Evolutionary conservation across 37 sponge, comb jelly and placozoan genomes (phyloP).

Genomic region (Diacarnus erythraeanus): DNA sequence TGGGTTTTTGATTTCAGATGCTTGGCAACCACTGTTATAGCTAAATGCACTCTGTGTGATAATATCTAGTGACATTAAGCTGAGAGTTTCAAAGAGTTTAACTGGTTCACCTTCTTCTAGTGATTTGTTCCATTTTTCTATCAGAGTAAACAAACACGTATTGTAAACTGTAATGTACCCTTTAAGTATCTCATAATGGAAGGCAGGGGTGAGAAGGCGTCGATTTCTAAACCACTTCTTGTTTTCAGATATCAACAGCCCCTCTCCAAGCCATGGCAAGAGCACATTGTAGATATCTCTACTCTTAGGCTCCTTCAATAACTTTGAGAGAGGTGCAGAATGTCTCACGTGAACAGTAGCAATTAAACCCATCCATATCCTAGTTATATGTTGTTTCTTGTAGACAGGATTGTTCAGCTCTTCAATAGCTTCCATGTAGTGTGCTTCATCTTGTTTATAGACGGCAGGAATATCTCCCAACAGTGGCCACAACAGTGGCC

Average conservation of each 20-base stretch:
- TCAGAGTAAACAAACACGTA: constrained; percentile 15
- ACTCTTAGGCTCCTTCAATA: constrained; percentile 32
- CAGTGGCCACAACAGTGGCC: too few species aligned
- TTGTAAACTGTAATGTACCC: constrained; percentile 75
- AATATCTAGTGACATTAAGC: constrained; percentile 68
- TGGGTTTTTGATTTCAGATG: constrained; percentile 9
- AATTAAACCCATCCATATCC: neutral
- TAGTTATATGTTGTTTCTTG: neutral
- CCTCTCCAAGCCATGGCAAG: constrained; percentile 69
- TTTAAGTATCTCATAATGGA: constrained; percentile 80
- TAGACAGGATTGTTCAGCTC: neutral
- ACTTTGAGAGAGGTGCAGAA: neutral
- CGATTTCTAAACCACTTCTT: constrained; percentile 74
- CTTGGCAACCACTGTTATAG: constrained; percentile 75
- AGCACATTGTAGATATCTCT: constrained; percentile 1
- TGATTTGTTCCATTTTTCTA: neutral
- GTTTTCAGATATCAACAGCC: constrained; percentile 73
- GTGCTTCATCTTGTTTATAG: constrained; percentile 3
- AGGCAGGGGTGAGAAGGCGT: constrained; percentile 82
- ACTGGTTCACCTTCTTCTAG: constrained; percentile 36
- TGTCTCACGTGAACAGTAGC: neutral
- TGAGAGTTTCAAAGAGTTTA: constrained; percentile 41
- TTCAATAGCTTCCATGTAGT: neutral
- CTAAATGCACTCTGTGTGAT: constrained; percentile 76
- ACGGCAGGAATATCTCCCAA: constrained; percentile 2